Conservation (phyloP, 2,888 invertebrate genomes). For the Teleiodes luculella region DNA sequence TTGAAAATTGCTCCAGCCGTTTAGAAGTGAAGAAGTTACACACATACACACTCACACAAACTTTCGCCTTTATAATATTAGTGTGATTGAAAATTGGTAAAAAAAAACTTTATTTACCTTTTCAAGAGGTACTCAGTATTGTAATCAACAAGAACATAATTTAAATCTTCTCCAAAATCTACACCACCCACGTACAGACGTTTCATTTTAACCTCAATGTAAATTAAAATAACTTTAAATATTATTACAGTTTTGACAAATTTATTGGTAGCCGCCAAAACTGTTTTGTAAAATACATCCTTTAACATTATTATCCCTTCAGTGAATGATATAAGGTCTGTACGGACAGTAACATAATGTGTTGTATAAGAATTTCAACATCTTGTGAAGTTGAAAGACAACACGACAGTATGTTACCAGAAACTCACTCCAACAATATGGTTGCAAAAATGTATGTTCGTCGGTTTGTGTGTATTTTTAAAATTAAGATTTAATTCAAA, state of each 20-base stretch:
- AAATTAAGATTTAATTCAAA: no score
- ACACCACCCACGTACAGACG: not conserved
- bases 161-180: not conserved
- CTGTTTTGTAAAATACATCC: constrained; percentile 2
- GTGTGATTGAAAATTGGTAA: no score
- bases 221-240: constrained; percentile 16
- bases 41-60: no score
- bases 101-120: no score
- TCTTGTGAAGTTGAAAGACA: not conserved
- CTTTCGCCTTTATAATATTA: no score
- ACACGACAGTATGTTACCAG: not conserved
- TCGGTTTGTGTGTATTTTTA: no score
- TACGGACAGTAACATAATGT: not conserved
- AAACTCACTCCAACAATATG: no score
- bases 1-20: no score
- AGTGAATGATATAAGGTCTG: not conserved
- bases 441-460: no score
- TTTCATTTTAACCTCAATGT: constrained; percentile 5
- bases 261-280: constrained; percentile 1
- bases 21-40: no score
- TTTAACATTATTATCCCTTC: constrained; percentile 3
- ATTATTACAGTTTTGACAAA: constrained; percentile 10
- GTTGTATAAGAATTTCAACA: constrained; percentile 1
- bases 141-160: not conserved
- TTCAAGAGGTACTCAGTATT: no score